A percentile compares a stretch with the other conserved stretches of the same genome.
These are phyloP conservation scores for Dendronephthya gigantea DNA, from an alignment of 64 coral and sea anemone species.

Conservation along the genomic window DNA sequence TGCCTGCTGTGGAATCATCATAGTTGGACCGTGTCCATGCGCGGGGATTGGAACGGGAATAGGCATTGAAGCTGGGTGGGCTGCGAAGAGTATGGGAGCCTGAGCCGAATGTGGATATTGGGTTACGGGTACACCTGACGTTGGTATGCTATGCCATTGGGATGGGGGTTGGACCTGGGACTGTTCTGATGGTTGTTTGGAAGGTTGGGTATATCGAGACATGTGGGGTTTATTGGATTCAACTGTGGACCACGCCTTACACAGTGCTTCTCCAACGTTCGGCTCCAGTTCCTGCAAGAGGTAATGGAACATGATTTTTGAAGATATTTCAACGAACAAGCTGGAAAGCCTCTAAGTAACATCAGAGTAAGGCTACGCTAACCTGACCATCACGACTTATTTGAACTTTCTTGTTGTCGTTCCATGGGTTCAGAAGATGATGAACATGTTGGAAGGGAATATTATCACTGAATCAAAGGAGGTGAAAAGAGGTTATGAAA, in stretches of 20 bases:
- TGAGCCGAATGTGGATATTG: background rate
- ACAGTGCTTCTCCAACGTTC: background rate
- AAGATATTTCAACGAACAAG: no score
- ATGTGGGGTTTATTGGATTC: background rate
- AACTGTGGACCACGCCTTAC: background rate
- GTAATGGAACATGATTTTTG: no score
- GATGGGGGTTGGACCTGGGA: background rate
- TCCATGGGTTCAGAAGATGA: slow-evolving; percentile 95
- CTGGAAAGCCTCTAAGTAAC: no score
- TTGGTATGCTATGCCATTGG: slow-evolving; percentile 1
- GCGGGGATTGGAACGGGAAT: slow-evolving; percentile 80
- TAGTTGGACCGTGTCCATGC: slow-evolving; percentile 5
- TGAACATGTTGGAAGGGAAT: slow-evolving; percentile 96
- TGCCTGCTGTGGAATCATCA: background rate
- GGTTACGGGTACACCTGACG: background rate
- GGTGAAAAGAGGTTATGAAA: background rate
- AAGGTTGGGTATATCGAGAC: background rate
- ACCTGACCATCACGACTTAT: slow-evolving; percentile 99
- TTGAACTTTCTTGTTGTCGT: slow-evolving; percentile 97
- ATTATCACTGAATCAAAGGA: slow-evolving; percentile 42
- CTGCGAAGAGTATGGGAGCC: slow-evolving; percentile 34
- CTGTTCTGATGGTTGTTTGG: background rate
- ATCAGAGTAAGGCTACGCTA: background rate
- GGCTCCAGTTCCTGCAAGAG: background rate
- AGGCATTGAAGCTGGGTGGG: slow-evolving; percentile 81